Conservation (phyloP, 1,140 invertebrate genomes). For the Mycetomoellerius zeteki region DNA sequence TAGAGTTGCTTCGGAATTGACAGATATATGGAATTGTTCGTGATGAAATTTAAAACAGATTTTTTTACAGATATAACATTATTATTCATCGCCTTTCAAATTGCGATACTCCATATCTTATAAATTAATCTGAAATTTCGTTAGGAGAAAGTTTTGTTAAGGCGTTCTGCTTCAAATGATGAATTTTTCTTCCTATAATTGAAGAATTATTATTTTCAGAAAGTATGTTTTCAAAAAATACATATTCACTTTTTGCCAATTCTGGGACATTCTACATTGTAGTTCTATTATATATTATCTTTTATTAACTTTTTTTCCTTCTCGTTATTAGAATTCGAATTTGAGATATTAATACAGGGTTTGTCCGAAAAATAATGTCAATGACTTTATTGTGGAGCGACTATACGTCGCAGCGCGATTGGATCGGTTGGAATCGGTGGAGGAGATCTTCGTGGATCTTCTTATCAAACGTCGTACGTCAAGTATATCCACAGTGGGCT, state of each 20-base stretch:
- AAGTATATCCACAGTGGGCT: too few species aligned
- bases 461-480: too few species aligned
- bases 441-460: too few species aligned
- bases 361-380: too few species aligned
- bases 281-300: too few species aligned
- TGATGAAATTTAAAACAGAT: conserved; percentile 8
- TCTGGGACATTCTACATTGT: background rate
- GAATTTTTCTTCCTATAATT: background rate
- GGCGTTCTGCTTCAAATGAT: background rate
- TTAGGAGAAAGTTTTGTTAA: background rate
- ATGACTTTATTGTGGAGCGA: too few species aligned
- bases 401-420: too few species aligned
- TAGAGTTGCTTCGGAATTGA: conserved; percentile 12
- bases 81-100: background rate
- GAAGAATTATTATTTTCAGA: background rate
- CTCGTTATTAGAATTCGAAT: too few species aligned
- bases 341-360: too few species aligned
- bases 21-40: background rate
- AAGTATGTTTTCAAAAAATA: too few species aligned
- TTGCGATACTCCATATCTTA: background rate
- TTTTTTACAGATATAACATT: background rate
- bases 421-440: too few species aligned
- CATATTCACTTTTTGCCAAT: background rate
- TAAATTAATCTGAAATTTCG: background rate
- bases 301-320: too few species aligned